phyloP scores from a whole-genome alignment of 2,113 vertebrate genomes.

The Canis aureus region DNA sequence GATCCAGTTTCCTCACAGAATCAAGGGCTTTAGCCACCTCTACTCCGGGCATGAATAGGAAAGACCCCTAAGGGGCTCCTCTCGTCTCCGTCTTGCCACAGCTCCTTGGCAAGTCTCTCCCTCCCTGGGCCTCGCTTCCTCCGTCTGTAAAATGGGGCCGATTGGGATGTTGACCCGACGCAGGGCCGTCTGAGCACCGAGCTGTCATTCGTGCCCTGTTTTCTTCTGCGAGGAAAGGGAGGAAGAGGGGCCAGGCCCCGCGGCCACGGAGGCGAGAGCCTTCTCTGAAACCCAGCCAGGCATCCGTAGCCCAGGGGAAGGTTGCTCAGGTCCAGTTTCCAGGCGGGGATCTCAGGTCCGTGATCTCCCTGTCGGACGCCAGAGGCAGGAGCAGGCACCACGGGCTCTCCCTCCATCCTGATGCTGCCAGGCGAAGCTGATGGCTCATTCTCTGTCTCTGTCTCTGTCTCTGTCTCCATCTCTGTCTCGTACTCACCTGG shows the following conservation, averaged over 20 bases:
- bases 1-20: neutral
- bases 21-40: accelerated
- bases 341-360: neutral
- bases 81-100: neutral
- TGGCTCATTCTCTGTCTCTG: accelerated
- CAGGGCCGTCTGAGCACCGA: accelerated
- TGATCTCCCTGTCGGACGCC: neutral
- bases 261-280: neutral
- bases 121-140: neutral
- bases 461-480: neutral
- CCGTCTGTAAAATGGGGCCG: neutral
- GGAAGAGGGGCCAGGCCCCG: neutral
- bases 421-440: neutral
- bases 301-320: accelerated
- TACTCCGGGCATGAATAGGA: accelerated
- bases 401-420: accelerated
- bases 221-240: neutral
- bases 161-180: accelerated
- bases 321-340: neutral
- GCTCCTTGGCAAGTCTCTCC: neutral
- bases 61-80: neutral
- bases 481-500: too few species aligned
- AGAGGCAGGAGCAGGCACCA: neutral
- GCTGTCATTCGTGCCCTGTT: neutral
- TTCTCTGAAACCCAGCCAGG: neutral